Conservation (phyloP, 2,113 vertebrate species). For the Plotosus lineatus region DNA sequence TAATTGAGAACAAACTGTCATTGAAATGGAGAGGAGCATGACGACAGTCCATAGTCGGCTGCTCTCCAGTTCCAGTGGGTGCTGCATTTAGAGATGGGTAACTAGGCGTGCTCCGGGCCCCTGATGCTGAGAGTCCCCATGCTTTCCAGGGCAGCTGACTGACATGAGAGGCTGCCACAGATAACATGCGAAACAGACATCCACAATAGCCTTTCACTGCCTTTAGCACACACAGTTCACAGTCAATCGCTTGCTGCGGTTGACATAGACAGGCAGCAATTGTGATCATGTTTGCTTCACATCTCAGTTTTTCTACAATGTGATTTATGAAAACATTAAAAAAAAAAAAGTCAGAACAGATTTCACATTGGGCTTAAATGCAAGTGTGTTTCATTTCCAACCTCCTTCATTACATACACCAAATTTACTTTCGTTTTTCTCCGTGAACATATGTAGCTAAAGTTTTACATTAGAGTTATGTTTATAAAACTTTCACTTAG, state of each 20-base stretch:
- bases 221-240: slow-evolving; percentile 55
- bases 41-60: slow-evolving; percentile 58
- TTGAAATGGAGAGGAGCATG: slow-evolving; percentile 70
- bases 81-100: slow-evolving; percentile 43
- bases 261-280: slow-evolving; percentile 35
- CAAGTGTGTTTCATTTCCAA: not conserved
- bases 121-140: slow-evolving; percentile 36
- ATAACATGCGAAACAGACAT: slow-evolving; percentile 63
- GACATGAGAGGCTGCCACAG: slow-evolving; percentile 63
- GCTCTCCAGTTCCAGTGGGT: slow-evolving; percentile 48
- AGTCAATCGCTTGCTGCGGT: slow-evolving; percentile 65
- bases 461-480: not conserved
- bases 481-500: not conserved
- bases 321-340: slow-evolving; percentile 1
- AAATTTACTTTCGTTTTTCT: not conserved
- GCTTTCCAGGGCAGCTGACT: slow-evolving; percentile 59
- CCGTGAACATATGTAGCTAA: not conserved
- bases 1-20: slow-evolving; percentile 80
- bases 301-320: slow-evolving; percentile 21
- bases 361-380: not conserved
- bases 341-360: not conserved
- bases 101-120: slow-evolving; percentile 46
- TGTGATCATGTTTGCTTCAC: not conserved
- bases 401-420: not conserved
- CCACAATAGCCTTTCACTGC: slow-evolving; percentile 65